Percentiles rank a stretch among this genome's conserved stretches.
Conservation (phyloP, 1,140 invertebrate genomes). For the Telenomus remus region DNA sequence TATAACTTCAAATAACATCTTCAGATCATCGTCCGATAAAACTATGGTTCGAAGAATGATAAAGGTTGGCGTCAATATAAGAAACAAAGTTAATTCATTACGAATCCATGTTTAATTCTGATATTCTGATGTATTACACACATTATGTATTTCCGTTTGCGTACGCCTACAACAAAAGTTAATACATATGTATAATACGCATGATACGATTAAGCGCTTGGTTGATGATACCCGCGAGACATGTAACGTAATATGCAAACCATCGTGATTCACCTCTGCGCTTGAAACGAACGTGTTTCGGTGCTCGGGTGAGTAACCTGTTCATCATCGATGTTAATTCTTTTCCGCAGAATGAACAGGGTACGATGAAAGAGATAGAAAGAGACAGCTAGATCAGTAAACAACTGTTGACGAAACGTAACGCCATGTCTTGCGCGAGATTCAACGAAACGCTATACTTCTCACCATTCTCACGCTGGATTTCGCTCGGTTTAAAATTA, state of each 20-base stretch:
- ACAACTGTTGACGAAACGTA: too few relatives aligned
- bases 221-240: slow-evolving; percentile 51
- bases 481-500: too few relatives aligned
- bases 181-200: slow-evolving; percentile 53
- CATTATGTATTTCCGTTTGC: slow-evolving; percentile 21
- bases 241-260: slow-evolving; percentile 55
- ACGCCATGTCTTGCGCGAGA: too few relatives aligned
- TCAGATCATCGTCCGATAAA: too few relatives aligned
- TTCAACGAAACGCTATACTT: too few relatives aligned
- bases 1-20: too few relatives aligned
- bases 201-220: slow-evolving; percentile 52
- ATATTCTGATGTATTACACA: slow-evolving; percentile 10
- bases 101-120: slow-evolving; percentile 12
- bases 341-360: slow-evolving; percentile 20
- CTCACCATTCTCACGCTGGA: too few relatives aligned
- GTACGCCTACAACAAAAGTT: slow-evolving; percentile 35
- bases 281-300: slow-evolving; percentile 35
- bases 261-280: slow-evolving; percentile 59
- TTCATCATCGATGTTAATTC: slow-evolving; percentile 36
- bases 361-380: not conserved
- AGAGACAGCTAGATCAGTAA: not conserved
- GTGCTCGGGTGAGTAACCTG: slow-evolving; percentile 56
- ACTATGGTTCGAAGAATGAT: too few relatives aligned
- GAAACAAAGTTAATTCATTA: too few relatives aligned
- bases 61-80: too few relatives aligned